Base-by-base conservation (phyloP, 2,113 vertebrate genomes). In the Talpa occidentalis region DNA sequence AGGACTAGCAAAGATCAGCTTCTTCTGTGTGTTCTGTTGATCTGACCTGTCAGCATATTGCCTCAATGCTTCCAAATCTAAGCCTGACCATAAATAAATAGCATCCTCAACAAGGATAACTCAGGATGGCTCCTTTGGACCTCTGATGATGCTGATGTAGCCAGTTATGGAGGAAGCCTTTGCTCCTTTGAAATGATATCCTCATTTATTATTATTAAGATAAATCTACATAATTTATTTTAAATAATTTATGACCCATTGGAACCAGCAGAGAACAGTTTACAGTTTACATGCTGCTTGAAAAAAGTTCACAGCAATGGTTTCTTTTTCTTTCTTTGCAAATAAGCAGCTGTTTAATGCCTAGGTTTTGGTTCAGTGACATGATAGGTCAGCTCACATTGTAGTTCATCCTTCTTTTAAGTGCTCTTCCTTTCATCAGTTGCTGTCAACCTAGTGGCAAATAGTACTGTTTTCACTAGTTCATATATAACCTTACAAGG, bases 21-120 rank as follows among this genome's bases (percentile, higher is more conserved):
- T 47, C 62, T 70, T 94, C 86, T 37, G 4, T 73, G 60, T 70
- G 32, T 54, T 77, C 89, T 92, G 60, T 73, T 82, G 56, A 76
- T 69, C 49, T 70, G 60, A 74, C 21, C 72, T 60, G 62, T 70
- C 79, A 56, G 77, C 52, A 44, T 54, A 52, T 59, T 90, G 67
- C 87, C 62, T 88, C 67, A 9, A 35, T 83, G 80, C 84, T 91
- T 88, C 87, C 79, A 80, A 80, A 52, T 15, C 35, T 72, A 66
- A 28, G 44, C 24, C 59, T 88, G 32, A 35, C 22, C 52, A 64
- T 56, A 72, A 95, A 80, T 87, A 97, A 97, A 92, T 85, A 90
- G 59, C 2, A 10, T 67, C 82, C 28, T 17, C 49, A 79, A 52
- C 54, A 54, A 44, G 17, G 6, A 26, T 90, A 67, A 67, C 10